Evolutionary conservation across 2,113 vertebrate genomes (phyloP), one percentile per base, ranked within the genome.

Genomic region (Sinocyclocheilus anophthalmus): DNA sequence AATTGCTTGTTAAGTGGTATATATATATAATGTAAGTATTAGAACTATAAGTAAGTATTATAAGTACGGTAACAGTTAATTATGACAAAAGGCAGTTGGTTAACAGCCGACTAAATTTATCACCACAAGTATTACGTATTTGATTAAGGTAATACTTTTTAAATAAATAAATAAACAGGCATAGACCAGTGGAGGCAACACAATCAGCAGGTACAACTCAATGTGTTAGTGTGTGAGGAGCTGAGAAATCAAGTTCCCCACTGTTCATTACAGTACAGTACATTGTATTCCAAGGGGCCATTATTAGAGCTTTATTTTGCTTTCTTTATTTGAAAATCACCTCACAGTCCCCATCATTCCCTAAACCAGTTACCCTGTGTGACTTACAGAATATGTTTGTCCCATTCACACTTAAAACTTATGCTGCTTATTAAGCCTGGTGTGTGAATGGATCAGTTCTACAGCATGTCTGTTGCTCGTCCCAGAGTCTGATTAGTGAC

Each of bases 201-300:
- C 9, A 48, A 48, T 48, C 45, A 3, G 45, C 45, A 48, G 45
- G 3, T 48, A 12, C 3, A 0, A 59, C 67, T 37, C 30, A 48
- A 33, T 75, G 59, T 42, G 37, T 45, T 39, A 50, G 76, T 22
- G 69, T 89, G 89, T 92, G 91, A 92, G 92, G 4, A 45, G 10
- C 42, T 45, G 42, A 45, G 42, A 45, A 45, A 45, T 45, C 42
- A 45, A 45, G 9, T 10, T 45, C 42, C 42, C 10, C 88, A 91
- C 90, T 55, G 89, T 94, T 96, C 94, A 94, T 95, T 95, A 96
- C 92, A 92, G 92, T 92, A 91, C 91, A 92, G 92, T 92, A 91
- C 91, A 92, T 91, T 90, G 85, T 90, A 93, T 90, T 88, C 92
- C 88, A 88, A 88, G 83, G 90, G 91, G 90, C 90, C 91, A 92